These are phyloP conservation scores for Mandrillus leucophaeus DNA, from an alignment of 2,113 vertebrate genomes.

Conservation along the genomic window DNA sequence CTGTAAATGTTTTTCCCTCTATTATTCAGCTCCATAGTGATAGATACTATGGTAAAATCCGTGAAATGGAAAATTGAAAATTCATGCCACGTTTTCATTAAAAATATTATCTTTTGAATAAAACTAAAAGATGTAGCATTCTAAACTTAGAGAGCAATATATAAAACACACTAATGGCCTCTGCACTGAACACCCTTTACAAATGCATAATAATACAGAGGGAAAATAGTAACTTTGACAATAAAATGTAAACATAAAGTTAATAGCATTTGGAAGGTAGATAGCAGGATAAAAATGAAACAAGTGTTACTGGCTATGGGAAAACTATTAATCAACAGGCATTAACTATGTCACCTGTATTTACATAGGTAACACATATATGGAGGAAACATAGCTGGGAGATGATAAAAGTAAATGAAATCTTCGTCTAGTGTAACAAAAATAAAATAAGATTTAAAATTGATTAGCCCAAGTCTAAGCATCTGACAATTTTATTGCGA, in stretches of 20 bases:
- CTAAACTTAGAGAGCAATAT: not conserved
- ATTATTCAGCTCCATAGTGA: not conserved
- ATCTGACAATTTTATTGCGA: not conserved
- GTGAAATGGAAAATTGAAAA: not conserved
- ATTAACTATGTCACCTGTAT: not conserved
- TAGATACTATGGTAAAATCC: not conserved
- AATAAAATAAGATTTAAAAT: not conserved
- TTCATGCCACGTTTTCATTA: not conserved
- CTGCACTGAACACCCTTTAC: not conserved
- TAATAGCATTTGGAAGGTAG: not conserved
- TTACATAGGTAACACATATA: not conserved
- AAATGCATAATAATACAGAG: not conserved
- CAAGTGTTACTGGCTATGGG: not conserved
- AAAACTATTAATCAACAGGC: not conserved
- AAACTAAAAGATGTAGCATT: not conserved
- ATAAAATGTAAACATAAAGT: not conserved
- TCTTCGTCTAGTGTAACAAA: not conserved
- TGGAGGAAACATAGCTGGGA: fast-evolving
- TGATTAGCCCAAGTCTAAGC: not conserved
- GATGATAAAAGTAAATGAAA: not conserved
- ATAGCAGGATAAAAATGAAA: not conserved
- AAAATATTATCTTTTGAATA: not conserved
- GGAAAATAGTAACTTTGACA: not conserved
- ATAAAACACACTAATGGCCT: not conserved
- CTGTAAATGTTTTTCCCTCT: not conserved